Base-by-base conservation (phyloP, 1,140 invertebrate genomes). In the Zaprionus camerounensis region DNA sequence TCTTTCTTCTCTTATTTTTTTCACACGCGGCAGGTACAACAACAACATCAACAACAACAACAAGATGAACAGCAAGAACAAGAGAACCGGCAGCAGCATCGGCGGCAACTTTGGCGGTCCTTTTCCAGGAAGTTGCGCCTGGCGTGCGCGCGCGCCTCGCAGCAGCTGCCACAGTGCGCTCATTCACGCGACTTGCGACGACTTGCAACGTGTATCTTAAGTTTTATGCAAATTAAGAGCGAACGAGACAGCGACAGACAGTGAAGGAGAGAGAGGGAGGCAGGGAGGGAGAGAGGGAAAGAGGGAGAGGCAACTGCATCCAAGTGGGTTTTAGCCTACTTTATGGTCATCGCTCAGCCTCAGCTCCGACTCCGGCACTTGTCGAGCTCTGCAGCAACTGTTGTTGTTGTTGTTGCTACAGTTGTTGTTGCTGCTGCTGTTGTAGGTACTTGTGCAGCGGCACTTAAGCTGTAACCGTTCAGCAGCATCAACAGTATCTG, bases 121-220 rank as follows among this genome's bases (percentile, higher is more conserved):
- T 88, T 88, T 88, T 88, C 84, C 84, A 84, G 84, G 84, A 88
- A 88, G 84, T 88, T 88, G 84, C 85, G 84, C 84, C 84, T 88
- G 85, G 85, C 84, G 84, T 88, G 84, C 81, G 82, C 82, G 81
- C 81, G 87, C 55, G 56, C 31, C 76, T 46, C 41, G 75, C 74
- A 72, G 78, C 84, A 88, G 85, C 85, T 90, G 84, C 84, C 84
- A 88, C 41, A 46, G 41, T 6, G 62, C 64, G 81, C 83, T 81
- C 77, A 87, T 87, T 87, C 83, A 87, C 83, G 78, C 83, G 84
- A 82, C 61, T 75, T 36, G 44, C 44, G 46, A 51, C 46, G 20
- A 51, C 36, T 58, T 58, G 69, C 75, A 38, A 53, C 46, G 41
- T 66, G 80, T 73, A 81, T 81, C 84, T 90, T 58, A 67, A 90